A percentile compares a stretch with the other conserved stretches of the same genome.
phyloP scores from a whole-genome alignment of 1,140 invertebrate species.

The Ptiloglossa arizonensis region DNA sequence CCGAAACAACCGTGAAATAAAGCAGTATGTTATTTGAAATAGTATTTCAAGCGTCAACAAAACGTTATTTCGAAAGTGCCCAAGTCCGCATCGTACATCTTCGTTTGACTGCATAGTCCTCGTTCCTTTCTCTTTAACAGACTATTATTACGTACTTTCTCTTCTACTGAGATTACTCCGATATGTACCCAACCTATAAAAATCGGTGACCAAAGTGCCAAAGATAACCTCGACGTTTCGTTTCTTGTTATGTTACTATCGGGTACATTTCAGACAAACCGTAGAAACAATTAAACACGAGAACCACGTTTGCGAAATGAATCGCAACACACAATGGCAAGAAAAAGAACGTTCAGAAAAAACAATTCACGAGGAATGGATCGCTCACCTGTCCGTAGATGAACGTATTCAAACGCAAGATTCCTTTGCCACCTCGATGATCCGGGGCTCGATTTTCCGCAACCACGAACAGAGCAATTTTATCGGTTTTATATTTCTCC shows the following conservation, averaged over 20 bases:
- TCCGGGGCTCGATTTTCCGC: constrained; percentile 33
- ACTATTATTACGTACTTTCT: constrained; percentile 41
- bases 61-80: not conserved
- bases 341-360: not conserved
- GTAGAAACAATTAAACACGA: not conserved
- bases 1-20: not conserved
- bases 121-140: constrained; percentile 28
- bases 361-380: not conserved
- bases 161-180: constrained; percentile 10
- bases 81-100: not conserved
- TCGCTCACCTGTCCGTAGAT: constrained; percentile 43
- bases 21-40: not conserved
- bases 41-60: not conserved
- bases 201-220: constrained; percentile 22
- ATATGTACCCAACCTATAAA: constrained; percentile 38
- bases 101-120: not conserved
- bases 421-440: constrained; percentile 21
- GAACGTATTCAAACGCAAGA: constrained; percentile 20
- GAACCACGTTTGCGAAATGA: not conserved
- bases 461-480: constrained; percentile 5
- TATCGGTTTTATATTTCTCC: not conserved
- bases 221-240: not conserved
- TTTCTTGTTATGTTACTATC: not conserved
- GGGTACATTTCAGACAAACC: not conserved
- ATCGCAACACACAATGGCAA: not conserved